phyloP scores from a whole-genome alignment of 1,140 invertebrate species.

The Lucilia cuprina region DNA sequence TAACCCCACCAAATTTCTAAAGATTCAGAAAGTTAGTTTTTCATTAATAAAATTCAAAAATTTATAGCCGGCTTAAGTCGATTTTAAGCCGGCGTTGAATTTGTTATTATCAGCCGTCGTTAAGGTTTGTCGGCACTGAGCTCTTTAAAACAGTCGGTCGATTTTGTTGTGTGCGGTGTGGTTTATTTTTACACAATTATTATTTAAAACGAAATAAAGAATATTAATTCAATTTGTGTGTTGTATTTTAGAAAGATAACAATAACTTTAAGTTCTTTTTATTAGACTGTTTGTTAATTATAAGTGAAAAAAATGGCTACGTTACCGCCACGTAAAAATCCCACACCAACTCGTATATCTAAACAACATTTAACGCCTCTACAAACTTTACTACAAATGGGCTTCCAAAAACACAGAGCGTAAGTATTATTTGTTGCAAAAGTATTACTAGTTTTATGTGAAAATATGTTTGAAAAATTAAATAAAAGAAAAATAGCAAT shows the following conservation, averaged over 20 bases:
- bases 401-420: slow-evolving; percentile 86
- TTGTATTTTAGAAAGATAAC: neutral
- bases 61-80: too few species aligned
- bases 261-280: neutral
- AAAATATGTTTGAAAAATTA: neutral
- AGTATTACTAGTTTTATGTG: neutral
- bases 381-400: slow-evolving; percentile 85
- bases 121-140: too few species aligned
- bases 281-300: neutral
- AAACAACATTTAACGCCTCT: slow-evolving; percentile 78
- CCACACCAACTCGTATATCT: slow-evolving; percentile 71
- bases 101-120: too few species aligned
- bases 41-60: too few species aligned
- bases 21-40: too few species aligned
- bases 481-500: neutral
- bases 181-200: neutral
- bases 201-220: neutral
- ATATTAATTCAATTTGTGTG: neutral
- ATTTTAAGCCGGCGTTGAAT: too few species aligned
- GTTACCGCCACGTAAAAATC: slow-evolving; percentile 73
- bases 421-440: slow-evolving; percentile 64
- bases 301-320: slow-evolving; percentile 67
- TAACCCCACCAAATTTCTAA: too few species aligned
- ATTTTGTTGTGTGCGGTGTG: neutral
- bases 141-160: too few species aligned